Percentiles rank a stretch among this genome's conserved stretches.
These are phyloP conservation scores for Drosophila guanche DNA, from an alignment of 1,140 invertebrate genomes.

Conservation along the genomic window DNA sequence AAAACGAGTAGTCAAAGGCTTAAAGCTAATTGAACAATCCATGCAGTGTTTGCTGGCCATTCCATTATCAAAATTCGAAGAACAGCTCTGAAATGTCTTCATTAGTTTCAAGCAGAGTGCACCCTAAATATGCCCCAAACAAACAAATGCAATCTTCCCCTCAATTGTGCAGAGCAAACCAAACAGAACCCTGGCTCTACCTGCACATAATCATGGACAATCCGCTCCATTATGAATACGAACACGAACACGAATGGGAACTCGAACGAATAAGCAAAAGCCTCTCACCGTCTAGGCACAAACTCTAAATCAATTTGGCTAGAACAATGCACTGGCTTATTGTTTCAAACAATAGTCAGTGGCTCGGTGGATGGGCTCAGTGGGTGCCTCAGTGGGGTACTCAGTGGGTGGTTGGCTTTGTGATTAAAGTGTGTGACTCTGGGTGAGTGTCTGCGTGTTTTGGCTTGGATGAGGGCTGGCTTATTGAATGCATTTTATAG, in stretches of 20 bases:
- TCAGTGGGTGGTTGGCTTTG: neutral
- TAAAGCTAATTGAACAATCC: too few species aligned
- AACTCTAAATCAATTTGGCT: slow-evolving; percentile 67
- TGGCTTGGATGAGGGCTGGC: slow-evolving; percentile 48
- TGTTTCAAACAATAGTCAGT: slow-evolving; percentile 61
- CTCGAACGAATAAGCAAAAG: slow-evolving; percentile 12
- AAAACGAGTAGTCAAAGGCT: too few species aligned
- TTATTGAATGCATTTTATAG: slow-evolving; percentile 57
- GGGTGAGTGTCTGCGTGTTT: slow-evolving; percentile 16
- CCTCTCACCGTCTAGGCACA: slow-evolving; percentile 39
- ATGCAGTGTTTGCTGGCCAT: too few species aligned
- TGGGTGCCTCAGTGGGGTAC: slow-evolving; percentile 5
- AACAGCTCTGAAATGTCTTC: neutral
- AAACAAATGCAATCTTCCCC: slow-evolving; percentile 39
- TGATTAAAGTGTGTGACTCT: slow-evolving; percentile 10
- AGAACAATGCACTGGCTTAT: slow-evolving; percentile 65
- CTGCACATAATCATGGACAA: slow-evolving; percentile 44
- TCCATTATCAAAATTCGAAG: too few species aligned
- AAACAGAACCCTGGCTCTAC: slow-evolving; percentile 10
- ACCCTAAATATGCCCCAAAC: slow-evolving; percentile 11
- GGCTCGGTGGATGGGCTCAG: slow-evolving; percentile 10
- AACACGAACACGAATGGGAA: too few species aligned
- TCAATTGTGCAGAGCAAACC: slow-evolving; percentile 6
- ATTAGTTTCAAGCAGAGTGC: too few species aligned
- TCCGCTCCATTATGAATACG: slow-evolving; percentile 39